phyloP scores from a whole-genome alignment of 1,140 invertebrate genomes.

The Nebria ingens region DNA sequence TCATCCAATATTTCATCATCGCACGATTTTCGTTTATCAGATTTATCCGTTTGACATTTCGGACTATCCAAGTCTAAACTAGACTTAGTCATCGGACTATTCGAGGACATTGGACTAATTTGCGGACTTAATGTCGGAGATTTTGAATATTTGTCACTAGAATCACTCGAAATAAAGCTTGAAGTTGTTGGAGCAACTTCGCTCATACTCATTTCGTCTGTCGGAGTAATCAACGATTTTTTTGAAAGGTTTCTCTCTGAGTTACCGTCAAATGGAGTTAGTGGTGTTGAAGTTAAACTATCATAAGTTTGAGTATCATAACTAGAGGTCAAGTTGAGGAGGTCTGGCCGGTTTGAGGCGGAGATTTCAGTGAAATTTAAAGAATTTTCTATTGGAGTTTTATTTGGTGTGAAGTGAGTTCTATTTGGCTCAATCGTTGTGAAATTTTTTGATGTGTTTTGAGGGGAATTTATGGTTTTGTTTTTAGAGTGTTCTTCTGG shows the following conservation, averaged over 20 bases:
- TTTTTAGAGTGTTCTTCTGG: no score
- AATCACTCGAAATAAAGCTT: neutral
- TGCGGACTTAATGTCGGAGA: neutral
- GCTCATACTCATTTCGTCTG: neutral
- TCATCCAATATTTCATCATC: constrained; percentile 32
- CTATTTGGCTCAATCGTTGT: neutral
- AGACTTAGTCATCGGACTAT: neutral
- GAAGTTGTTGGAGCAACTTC: neutral
- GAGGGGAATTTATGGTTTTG: no score
- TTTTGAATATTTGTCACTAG: neutral
- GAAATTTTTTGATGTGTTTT: neutral
- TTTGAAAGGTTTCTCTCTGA: neutral
- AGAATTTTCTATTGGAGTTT: no score
- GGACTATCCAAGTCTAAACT: neutral
- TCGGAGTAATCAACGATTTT: neutral
- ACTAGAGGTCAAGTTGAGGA: no score
- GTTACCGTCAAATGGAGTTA: neutral
- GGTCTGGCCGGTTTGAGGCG: no score
- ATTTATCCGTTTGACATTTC: neutral
- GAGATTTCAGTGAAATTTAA: no score
- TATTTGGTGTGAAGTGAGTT: no score
- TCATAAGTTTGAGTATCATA: neutral
- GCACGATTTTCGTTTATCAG: constrained; percentile 31
- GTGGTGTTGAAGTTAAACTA: neutral
- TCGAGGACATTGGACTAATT: neutral